A percentile compares a stretch with the other conserved stretches of the same genome.
Conservation (phyloP, 2,113 vertebrate species). For the Numenius arquata region DNA sequence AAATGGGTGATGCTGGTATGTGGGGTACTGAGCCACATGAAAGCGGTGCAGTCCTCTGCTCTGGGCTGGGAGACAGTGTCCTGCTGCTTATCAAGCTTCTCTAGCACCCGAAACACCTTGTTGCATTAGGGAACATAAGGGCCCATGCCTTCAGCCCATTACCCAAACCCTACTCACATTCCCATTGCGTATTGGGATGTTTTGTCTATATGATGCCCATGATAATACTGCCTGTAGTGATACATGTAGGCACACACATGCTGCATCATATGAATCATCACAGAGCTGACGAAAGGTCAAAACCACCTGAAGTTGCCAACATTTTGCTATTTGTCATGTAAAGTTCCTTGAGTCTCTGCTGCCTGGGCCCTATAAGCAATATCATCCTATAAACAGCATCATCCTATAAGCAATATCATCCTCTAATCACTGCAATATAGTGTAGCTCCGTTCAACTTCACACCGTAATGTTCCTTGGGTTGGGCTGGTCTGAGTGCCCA, state of each 20-base stretch:
- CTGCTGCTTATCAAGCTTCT: not conserved
- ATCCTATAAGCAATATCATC: not conserved
- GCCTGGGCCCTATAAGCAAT: not conserved
- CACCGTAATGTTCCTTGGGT: not conserved
- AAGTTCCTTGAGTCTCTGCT: not conserved
- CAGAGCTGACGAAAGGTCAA: not conserved
- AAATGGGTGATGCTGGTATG: accelerated
- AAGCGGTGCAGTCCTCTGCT: accelerated
- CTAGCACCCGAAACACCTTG: not conserved
- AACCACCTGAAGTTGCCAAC: not conserved
- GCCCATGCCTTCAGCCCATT: not conserved
- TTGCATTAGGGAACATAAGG: not conserved
- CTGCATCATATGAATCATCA: not conserved
- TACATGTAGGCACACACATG: not conserved
- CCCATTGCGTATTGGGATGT: not conserved
- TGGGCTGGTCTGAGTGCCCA: not conserved
- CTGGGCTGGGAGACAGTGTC: not conserved
- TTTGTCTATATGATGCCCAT: not conserved
- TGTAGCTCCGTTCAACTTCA: not conserved
- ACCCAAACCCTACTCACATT: not conserved
- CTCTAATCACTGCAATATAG: not conserved
- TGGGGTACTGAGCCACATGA: not conserved
- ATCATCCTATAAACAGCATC: not conserved
- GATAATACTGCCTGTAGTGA: not conserved
- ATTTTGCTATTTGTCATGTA: not conserved